Evolutionary conservation across 2,113 vertebrate species (phyloP).

Genomic region (Myrmecophaga tridactyla): DNA sequence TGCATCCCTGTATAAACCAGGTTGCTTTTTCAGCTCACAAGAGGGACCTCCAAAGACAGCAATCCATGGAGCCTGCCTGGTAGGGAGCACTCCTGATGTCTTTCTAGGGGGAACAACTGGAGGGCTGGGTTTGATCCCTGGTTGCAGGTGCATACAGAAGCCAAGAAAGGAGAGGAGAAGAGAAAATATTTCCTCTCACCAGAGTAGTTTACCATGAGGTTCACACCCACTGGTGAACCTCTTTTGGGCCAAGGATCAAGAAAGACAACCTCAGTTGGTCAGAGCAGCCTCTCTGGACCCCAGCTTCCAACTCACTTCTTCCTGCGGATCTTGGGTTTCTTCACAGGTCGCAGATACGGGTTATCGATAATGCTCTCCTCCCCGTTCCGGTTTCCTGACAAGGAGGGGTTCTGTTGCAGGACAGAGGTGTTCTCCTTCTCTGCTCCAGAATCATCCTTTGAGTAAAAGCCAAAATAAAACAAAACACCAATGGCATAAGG

Average conservation of each 20-base stretch:
- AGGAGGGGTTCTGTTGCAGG: slow-evolving; percentile 88
- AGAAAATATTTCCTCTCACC: background rate
- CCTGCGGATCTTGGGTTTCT: slow-evolving; percentile 97
- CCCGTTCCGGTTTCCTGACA: slow-evolving; percentile 86
- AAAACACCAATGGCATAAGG: background rate
- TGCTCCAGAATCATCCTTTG: slow-evolving; percentile 91
- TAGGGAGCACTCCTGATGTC: background rate
- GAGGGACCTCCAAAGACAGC: slow-evolving; percentile 69
- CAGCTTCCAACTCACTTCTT: slow-evolving; percentile 90
- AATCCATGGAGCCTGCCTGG: slow-evolving; percentile 28
- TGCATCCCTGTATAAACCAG: background rate
- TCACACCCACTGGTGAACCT: background rate
- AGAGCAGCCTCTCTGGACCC: background rate
- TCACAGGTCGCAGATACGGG: slow-evolving; percentile 96
- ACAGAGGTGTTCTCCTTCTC: slow-evolving; percentile 94
- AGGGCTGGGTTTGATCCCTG: background rate
- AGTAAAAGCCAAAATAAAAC: slow-evolving; percentile 17
- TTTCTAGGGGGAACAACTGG: background rate
- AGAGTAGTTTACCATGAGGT: background rate
- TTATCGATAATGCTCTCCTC: slow-evolving; percentile 97
- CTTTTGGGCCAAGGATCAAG: background rate
- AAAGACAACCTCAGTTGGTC: background rate
- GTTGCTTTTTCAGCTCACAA: slow-evolving; percentile 56
- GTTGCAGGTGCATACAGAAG: background rate
- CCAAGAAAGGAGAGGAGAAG: background rate